Conservation (phyloP, 2,888 invertebrate species). For the Elmis aenea region DNA sequence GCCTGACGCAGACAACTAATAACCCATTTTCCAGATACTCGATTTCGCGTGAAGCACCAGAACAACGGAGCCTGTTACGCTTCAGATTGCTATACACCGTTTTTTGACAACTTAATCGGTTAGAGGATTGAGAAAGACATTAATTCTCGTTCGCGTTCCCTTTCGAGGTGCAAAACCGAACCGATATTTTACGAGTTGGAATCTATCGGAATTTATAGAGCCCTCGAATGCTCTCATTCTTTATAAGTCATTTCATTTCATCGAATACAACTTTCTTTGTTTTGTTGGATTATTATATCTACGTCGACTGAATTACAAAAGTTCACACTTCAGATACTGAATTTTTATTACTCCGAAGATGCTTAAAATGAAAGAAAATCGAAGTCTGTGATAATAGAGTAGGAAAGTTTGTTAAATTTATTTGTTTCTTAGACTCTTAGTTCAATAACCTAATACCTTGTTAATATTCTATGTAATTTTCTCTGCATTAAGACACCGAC, state of each 20-base stretch:
- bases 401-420: too few species aligned
- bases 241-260: neutral
- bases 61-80: slow-evolving; percentile 15
- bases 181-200: slow-evolving; percentile 22
- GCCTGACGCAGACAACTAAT: slow-evolving; percentile 32
- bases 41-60: slow-evolving; percentile 15
- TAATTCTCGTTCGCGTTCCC: slow-evolving; percentile 18
- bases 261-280: neutral
- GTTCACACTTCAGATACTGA: too few species aligned
- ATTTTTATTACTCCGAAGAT: too few species aligned
- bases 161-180: slow-evolving; percentile 19
- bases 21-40: slow-evolving; percentile 31
- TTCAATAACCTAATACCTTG: too few species aligned
- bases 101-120: slow-evolving; percentile 29
- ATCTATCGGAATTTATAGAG: slow-evolving; percentile 26
- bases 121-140: slow-evolving; percentile 22
- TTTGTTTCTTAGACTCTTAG: too few species aligned
- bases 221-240: slow-evolving; percentile 10
- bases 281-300: too few species aligned
- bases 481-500: too few species aligned
- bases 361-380: too few species aligned
- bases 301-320: too few species aligned
- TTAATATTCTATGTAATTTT: too few species aligned
- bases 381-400: too few species aligned
- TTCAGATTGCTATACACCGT: slow-evolving; percentile 17